Evolutionary conservation across 2,888 invertebrate genomes (phyloP), one percentile per base, ranked within the genome.

Genomic region (Eueremaeus valkanovi): DNA sequence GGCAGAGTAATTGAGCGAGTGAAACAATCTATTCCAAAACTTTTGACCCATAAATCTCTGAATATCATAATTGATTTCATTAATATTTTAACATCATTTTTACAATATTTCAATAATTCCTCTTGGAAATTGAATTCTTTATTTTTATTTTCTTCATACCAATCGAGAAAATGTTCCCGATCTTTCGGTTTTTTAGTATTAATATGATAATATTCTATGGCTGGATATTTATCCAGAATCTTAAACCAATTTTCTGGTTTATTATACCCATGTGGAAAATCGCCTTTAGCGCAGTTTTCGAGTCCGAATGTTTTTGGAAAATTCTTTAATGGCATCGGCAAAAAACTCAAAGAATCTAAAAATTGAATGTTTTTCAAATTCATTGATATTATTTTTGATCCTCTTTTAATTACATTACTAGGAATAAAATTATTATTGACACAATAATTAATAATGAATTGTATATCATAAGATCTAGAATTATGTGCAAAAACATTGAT

Each of bases 81-180:
- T 29, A 77, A 58, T 45, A 79, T 75, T 3, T 55, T 9, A 6
- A 80, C 79, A 73, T 80, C 79, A 3, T 55, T 72, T 9, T 45
- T 36, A 73, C 80, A 80, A 66, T 79, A 80, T 21, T 75, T 74
- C 1, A 33, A 40, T 11, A 80, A 73, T 61, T 80, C 79, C 16
- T 75, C 45, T 49, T 75, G 36, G 72, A 80, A 78, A 75, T 80
- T 72, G 51, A 80, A 80, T 8, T 55, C 49, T 24, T 74, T 45
- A 29, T 70, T 27, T 49, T 76, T 74, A 24, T 77, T 33, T 24
- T 74, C n/a, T 0, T 78, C 27, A 73, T 77, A 72, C 66, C 77
- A 75, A 29, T 61, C 0, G 0, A 63, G 6, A 33, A 75, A 63
- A 11, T 45, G 21, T 16, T 3, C 3, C 5, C 42, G 8, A 9